Conservation (phyloP, 2,888 invertebrate species). For the Ischnura elegans region DNA sequence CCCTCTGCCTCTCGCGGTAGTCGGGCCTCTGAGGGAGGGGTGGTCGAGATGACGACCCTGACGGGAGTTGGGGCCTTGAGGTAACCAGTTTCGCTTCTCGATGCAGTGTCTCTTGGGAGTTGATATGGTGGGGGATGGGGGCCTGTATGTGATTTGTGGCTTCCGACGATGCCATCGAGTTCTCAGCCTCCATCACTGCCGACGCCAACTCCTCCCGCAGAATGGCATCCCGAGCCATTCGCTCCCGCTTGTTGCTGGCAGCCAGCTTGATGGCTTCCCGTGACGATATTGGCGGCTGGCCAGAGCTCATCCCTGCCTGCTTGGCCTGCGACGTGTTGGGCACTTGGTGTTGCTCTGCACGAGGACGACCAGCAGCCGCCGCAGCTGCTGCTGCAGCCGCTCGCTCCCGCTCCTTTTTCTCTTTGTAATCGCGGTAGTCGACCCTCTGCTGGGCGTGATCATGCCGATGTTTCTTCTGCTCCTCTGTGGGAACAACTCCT, state of each 20-base stretch:
- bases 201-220: constrained; percentile 20
- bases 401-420: constrained; percentile 83
- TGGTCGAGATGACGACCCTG: constrained; percentile 45
- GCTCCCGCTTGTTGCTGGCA: constrained; percentile 51
- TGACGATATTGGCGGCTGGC: constrained; percentile 5
- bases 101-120: constrained; percentile 40
- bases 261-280: constrained; percentile 64
- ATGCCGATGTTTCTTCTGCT: constrained; percentile 62
- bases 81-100: constrained; percentile 42
- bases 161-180: constrained; percentile 5
- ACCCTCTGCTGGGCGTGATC: constrained; percentile 57
- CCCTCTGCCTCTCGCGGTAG: constrained; percentile 55
- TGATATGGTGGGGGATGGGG: not conserved
- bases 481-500: constrained; percentile 67
- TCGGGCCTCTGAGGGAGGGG: constrained; percentile 47
- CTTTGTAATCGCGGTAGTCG: constrained; percentile 83
- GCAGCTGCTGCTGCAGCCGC: constrained; percentile 69
- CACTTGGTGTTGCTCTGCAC: constrained; percentile 57
- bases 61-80: constrained; percentile 49
- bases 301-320: not conserved
- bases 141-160: constrained; percentile 14
- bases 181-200: constrained; percentile 49
- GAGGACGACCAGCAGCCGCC: constrained; percentile 46
- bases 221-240: constrained; percentile 55
- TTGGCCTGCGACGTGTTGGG: constrained; percentile 47